These are phyloP conservation scores for Latheticus oryzae DNA, from an alignment of 2,888 invertebrate species.

Conservation along the genomic window DNA sequence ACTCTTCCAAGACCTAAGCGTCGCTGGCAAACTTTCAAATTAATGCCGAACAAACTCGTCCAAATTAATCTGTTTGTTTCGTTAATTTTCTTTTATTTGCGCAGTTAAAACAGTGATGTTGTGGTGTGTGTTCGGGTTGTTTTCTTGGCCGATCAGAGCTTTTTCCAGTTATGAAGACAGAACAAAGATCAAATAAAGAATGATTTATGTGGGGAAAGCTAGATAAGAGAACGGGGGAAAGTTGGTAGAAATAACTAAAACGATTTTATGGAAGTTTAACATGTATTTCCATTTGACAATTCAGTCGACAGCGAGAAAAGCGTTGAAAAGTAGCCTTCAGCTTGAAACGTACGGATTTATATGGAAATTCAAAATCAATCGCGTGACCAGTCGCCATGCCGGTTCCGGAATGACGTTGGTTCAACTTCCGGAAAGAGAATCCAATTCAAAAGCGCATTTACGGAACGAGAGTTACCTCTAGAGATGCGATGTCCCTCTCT, in stretches of 20 bases:
- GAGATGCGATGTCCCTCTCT: slow-evolving; percentile 43
- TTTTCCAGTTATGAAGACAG: slow-evolving; percentile 26
- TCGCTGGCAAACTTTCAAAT: slow-evolving; percentile 34
- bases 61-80: slow-evolving; percentile 38
- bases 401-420: slow-evolving; percentile 54
- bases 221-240: slow-evolving; percentile 34
- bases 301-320: slow-evolving; percentile 52
- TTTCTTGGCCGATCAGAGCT: slow-evolving; percentile 18
- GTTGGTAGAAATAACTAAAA: slow-evolving; percentile 42
- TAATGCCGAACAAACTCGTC: slow-evolving; percentile 33
- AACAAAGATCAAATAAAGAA: slow-evolving; percentile 27
- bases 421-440: slow-evolving; percentile 53
- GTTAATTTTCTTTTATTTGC: slow-evolving; percentile 36
- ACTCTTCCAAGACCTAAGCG: slow-evolving; percentile 2
- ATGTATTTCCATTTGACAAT: slow-evolving; percentile 53
- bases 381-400: slow-evolving; percentile 56
- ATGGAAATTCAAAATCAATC: slow-evolving; percentile 64
- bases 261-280: slow-evolving; percentile 45
- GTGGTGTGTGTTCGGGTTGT: slow-evolving; percentile 5
- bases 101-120: slow-evolving; percentile 18
- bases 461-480: slow-evolving; percentile 46
- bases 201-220: slow-evolving; percentile 31
- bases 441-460: slow-evolving; percentile 53
- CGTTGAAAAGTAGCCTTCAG: slow-evolving; percentile 56
- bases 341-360: slow-evolving; percentile 60